These are phyloP conservation scores for Diabrotica balteata DNA, from an alignment of 2,888 invertebrate genomes.

Conservation along the genomic window DNA sequence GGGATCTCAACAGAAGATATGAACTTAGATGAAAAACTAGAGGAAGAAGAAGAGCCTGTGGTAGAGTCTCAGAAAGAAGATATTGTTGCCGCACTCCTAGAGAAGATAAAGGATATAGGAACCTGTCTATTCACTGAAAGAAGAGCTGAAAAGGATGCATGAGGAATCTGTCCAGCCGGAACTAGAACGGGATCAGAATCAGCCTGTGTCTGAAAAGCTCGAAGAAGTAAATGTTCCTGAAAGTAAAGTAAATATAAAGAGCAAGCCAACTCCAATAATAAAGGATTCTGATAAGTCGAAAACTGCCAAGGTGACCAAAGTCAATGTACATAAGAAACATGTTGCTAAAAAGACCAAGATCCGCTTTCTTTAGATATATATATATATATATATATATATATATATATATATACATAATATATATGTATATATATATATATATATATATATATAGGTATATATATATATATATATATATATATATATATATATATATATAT, in stretches of 20 bases:
- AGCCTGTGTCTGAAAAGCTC: background rate
- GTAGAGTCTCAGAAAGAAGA: conserved; percentile 10
- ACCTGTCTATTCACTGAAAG: conserved; percentile 33
- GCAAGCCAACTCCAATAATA: conserved; percentile 25
- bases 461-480: too few species aligned
- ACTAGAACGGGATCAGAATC: conserved; percentile 5
- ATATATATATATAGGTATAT: too few species aligned
- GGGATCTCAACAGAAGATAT: background rate
- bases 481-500: too few species aligned
- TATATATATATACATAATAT: too few species aligned
- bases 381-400: too few species aligned
- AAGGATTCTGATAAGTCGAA: conserved; percentile 62
- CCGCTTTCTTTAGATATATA: conserved; percentile 43
- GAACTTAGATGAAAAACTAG: conserved; percentile 2
- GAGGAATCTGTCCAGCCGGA: conserved; percentile 22
- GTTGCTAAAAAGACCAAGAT: conserved; percentile 36
- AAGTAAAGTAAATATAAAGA: conserved; percentile 6
- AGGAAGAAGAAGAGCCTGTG: conserved; percentile 12
- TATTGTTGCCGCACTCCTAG: background rate
- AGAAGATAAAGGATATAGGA: background rate
- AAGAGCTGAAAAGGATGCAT: conserved; percentile 36
- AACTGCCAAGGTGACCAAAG: conserved; percentile 72
- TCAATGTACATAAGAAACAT: conserved; percentile 40
- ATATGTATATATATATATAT: too few species aligned
- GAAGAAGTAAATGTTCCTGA: conserved; percentile 13